Percentiles rank a stretch among this genome's conserved stretches.
These are phyloP conservation scores for Drosophila azteca DNA, from an alignment of 1,140 invertebrate genomes.

Conservation along the genomic window DNA sequence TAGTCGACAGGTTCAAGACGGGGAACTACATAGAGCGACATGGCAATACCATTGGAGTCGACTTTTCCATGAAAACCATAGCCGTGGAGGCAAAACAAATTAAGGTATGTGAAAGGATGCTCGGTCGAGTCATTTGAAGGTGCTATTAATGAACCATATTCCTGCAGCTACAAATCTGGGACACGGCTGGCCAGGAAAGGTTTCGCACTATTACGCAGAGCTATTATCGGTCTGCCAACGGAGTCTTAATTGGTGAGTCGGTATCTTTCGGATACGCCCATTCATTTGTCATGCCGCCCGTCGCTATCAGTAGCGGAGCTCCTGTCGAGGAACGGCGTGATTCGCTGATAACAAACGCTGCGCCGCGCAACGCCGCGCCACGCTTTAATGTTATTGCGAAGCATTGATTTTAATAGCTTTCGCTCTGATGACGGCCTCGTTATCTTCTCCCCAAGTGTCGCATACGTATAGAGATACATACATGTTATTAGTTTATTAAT, in stretches of 20 bases:
- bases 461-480: constrained; percentile 19
- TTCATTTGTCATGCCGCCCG: constrained; percentile 39
- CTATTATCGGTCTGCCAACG: constrained; percentile 96
- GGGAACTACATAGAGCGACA: constrained; percentile 96
- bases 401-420: constrained; percentile 58
- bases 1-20: constrained; percentile 96
- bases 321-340: not conserved
- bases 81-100: constrained; percentile 95
- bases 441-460: constrained; percentile 39
- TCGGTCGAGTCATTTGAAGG: not conserved
- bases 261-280: constrained; percentile 40
- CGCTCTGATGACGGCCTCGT: not conserved
- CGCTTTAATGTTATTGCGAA: constrained; percentile 45
- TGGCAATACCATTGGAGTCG: constrained; percentile 97
- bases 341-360: constrained; percentile 32
- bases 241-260: constrained; percentile 91
- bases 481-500: constrained; percentile 7
- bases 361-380: not conserved
- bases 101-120: constrained; percentile 87
- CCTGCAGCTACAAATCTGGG: constrained; percentile 91
- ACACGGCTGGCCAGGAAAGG: constrained; percentile 96
- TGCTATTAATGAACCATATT: not conserved
- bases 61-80: constrained; percentile 98
- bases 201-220: constrained; percentile 97
- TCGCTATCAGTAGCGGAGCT: constrained; percentile 33